phyloP scores from a whole-genome alignment of 2,113 vertebrate species.

The Erinaceus europaeus region DNA sequence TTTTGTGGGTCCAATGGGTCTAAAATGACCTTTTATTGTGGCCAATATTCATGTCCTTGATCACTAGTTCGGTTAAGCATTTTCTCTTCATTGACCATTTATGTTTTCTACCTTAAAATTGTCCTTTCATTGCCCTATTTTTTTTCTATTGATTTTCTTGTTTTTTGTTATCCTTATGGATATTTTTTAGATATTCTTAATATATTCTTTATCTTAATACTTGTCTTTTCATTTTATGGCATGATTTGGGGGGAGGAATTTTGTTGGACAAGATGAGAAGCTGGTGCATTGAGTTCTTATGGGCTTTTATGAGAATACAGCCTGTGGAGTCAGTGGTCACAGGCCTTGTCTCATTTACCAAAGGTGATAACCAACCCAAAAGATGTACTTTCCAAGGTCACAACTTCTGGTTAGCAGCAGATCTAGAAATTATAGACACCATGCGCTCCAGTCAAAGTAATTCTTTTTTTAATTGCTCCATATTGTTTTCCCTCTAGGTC shows the following conservation, averaged over 20 bases:
- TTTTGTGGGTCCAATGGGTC: constrained; percentile 6
- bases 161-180: constrained; percentile 26
- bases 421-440: not conserved
- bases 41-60: constrained; percentile 16
- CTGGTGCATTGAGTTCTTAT: not conserved
- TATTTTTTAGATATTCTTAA: not conserved
- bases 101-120: not conserved
- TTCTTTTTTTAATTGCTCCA: not conserved
- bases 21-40: not conserved
- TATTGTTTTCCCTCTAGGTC: not conserved
- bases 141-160: not conserved
- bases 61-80: not conserved
- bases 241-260: not conserved
- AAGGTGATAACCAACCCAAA: not conserved
- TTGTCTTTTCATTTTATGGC: constrained; percentile 14
- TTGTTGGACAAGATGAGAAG: not conserved
- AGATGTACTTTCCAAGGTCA: not conserved
- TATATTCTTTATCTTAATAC: not conserved
- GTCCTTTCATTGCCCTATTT: not conserved
- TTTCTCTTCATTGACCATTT: constrained; percentile 1
- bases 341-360: not conserved
- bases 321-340: not conserved
- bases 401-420: not conserved
- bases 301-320: not conserved
- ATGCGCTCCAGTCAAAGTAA: not conserved